A percentile compares a stretch with the other conserved stretches of the same genome.
phyloP scores from a whole-genome alignment of 2,113 vertebrate genomes.

The Actenoides lindsayi region DNA sequence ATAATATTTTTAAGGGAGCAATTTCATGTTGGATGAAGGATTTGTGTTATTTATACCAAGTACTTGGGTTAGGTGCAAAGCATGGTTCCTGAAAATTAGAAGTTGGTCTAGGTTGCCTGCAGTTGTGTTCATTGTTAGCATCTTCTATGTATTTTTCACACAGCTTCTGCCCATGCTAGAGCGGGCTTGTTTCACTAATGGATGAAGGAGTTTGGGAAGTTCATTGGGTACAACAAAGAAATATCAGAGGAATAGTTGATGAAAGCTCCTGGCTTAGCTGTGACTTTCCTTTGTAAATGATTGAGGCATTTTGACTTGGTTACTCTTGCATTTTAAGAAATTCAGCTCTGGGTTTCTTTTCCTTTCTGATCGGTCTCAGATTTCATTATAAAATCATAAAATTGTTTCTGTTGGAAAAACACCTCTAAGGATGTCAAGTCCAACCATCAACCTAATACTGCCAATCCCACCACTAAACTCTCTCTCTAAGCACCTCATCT shows the following conservation, averaged over 20 bases:
- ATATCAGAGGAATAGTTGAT: not conserved
- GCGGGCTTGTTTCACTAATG: not conserved
- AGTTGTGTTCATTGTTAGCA: not conserved
- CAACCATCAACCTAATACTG: no score
- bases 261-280: not conserved
- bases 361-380: not conserved
- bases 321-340: not conserved
- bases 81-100: not conserved
- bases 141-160: not conserved
- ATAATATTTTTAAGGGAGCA: not conserved
- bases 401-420: no score
- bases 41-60: not conserved
- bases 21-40: not conserved
- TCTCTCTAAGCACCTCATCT: no score
- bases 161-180: not conserved
- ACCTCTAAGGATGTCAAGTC: no score
- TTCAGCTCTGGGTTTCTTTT: not conserved
- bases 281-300: not conserved
- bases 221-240: not conserved
- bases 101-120: fast-evolving
- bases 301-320: not conserved
- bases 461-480: no score
- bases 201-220: not conserved
- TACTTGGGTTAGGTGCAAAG: not conserved
- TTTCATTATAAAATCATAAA: not conserved